Conservation (phyloP, 2,797 vertebrate genomes). For the Urosaurus nigricauda region DNA sequence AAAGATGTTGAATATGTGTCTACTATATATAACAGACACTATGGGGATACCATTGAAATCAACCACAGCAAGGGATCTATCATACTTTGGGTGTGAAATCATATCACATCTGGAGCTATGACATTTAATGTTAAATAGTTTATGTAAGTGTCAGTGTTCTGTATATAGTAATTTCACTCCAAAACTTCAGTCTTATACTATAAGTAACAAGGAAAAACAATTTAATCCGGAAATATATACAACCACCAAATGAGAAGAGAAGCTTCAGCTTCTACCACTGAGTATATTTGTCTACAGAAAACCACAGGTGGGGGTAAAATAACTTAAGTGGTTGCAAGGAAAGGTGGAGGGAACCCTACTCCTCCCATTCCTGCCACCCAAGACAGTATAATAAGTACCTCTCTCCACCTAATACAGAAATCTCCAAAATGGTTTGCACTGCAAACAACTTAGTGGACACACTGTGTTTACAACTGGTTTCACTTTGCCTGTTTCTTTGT, state of each 20-base stretch:
- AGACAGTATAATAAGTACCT: conserved; percentile 26
- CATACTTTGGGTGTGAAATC: neutral
- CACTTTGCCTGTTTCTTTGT: conserved; percentile 19
- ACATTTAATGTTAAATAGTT: conserved; percentile 64
- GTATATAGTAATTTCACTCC: neutral
- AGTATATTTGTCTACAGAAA: conserved; percentile 63
- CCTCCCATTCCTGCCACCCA: conserved; percentile 59
- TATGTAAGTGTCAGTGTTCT: neutral
- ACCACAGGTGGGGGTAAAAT: conserved; percentile 72
- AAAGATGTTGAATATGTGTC: neutral
- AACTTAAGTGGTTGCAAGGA: conserved; percentile 69
- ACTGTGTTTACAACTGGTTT: conserved; percentile 28
- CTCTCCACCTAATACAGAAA: neutral
- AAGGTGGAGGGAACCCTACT: conserved; percentile 34
- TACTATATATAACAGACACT: neutral
- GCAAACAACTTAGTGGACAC: conserved; percentile 13
- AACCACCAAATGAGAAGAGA: conserved; percentile 31
- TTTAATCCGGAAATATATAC: conserved; percentile 1
- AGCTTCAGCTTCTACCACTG: conserved; percentile 35
- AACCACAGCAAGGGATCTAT: neutral
- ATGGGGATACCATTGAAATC: neutral
- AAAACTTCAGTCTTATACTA: conserved; percentile 8
- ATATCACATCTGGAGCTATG: conserved; percentile 19
- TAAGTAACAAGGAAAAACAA: conserved; percentile 39
- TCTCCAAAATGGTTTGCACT: conserved; percentile 12